Base-by-base conservation (phyloP, 1,140 invertebrate genomes). In the Dolichoris vasculosae region DNA sequence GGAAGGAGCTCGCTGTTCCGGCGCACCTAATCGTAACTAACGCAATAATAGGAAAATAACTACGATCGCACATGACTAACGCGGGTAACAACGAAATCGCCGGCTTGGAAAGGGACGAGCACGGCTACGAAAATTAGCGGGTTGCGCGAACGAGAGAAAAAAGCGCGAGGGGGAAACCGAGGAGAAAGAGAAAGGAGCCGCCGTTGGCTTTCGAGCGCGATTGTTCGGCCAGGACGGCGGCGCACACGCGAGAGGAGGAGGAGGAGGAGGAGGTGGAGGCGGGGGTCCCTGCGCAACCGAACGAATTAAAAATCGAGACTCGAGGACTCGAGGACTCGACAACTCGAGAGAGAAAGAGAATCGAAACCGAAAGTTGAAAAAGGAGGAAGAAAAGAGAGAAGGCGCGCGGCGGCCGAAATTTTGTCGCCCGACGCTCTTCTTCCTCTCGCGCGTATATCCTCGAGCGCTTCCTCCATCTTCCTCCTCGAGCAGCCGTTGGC, bases 41-140 rank as follows among this genome's bases (percentile, higher is more conserved):
- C 83, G 83, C 77, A 75, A 63, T 55, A 67, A 80, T 51, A 46
- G 67, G 67, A 71, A 73, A 85, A 63, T 75, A 85, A 85, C 77
- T 80, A 80, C 83, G 48, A 85, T 85, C 83, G 77, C 83, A 73
- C 83, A 79, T 79, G 75, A 84, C 83, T 79, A 75, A 80, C 83
- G 83, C 77, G 75, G 77, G 77, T 85, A 85, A 85, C 83, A 80
- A 80, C 83, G 51, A 75, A 40, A 69, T 80, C 59, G 59, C 40
- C 59, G 78, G 76, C 78, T n/a, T 2, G 46, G 26, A 46, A 46
- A 46, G 40, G 13, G 40, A 13, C 40, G 71, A 46, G 23, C 40
- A 46, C 38, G 15, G 38, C 69, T 11, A 23, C 46, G 75, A 63
- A 51, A 63, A 38, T 63, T 63, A 17, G 35, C 43, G 64, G 79